Conservation (phyloP, 2,888 invertebrate species). For the Invenusta paracnida region DNA sequence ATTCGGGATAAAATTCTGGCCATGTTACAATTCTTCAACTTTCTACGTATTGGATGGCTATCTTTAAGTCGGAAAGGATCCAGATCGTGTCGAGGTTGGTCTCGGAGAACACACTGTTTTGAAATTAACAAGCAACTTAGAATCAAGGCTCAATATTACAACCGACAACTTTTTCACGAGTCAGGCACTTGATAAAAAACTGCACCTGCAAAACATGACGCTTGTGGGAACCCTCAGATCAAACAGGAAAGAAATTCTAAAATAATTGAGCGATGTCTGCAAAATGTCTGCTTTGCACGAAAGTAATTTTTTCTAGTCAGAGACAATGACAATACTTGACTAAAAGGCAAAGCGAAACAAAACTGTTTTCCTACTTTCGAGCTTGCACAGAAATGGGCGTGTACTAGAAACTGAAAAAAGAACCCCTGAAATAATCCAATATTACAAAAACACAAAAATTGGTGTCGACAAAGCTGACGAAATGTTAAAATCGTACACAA, state of each 20-base stretch:
- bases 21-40: background rate
- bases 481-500: constrained; percentile 15
- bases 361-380: constrained; percentile 15
- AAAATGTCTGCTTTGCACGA: constrained; percentile 34
- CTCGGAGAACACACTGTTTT: background rate
- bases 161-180: constrained; percentile 24
- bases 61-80: background rate
- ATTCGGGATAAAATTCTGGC: constrained; percentile 28
- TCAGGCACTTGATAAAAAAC: constrained; percentile 27
- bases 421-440: constrained; percentile 19
- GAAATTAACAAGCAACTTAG: background rate
- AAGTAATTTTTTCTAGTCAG: constrained; percentile 31
- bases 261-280: background rate
- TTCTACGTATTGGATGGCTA: background rate
- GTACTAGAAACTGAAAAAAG: background rate
- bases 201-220: background rate
- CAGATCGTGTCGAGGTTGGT: background rate
- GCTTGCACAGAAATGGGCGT: constrained; percentile 13
- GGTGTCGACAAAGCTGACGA: constrained; percentile 20
- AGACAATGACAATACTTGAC: constrained; percentile 1
- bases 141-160: background rate
- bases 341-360: constrained; percentile 27
- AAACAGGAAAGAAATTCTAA: constrained; percentile 30
- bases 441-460: constrained; percentile 27
- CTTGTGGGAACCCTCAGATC: constrained; percentile 24